A percentile compares a stretch with the other conserved stretches of the same genome.
Conservation (phyloP, 2,797 vertebrate species). For the Simalia tracyae region DNA sequence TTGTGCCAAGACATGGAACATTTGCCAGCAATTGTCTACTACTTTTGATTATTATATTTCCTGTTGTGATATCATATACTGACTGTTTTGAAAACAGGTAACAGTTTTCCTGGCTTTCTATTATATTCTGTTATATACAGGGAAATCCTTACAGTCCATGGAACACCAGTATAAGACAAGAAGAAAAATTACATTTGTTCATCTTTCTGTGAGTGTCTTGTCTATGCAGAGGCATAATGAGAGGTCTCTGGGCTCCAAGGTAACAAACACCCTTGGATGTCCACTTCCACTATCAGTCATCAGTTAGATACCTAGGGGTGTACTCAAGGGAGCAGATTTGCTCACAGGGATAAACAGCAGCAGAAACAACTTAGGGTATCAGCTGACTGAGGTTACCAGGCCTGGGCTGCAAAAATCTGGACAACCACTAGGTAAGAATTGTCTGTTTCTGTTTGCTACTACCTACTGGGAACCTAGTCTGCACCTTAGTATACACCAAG, state of each 20-base stretch:
- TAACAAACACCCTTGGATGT: neutral
- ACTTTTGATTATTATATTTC: slow-evolving; percentile 35
- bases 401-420: neutral
- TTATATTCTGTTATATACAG: slow-evolving; percentile 38
- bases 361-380: neutral
- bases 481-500: neutral
- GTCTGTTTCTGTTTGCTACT: neutral
- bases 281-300: neutral
- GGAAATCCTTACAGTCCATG: slow-evolving; percentile 26
- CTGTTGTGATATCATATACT: slow-evolving; percentile 33
- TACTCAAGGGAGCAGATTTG: neutral
- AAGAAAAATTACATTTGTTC: slow-evolving; percentile 18
- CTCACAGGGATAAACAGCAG: neutral
- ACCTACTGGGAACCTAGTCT: neutral
- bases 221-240: slow-evolving; percentile 23
- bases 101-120: slow-evolving; percentile 45
- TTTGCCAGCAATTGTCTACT: slow-evolving; percentile 45
- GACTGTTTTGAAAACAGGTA: slow-evolving; percentile 41
- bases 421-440: neutral
- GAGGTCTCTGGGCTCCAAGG: neutral
- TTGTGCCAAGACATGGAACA: slow-evolving; percentile 36
- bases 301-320: neutral
- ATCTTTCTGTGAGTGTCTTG: neutral
- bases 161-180: slow-evolving; percentile 35
- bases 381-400: neutral